These are phyloP conservation scores for Etia nguti DNA, from an alignment of 2,113 vertebrate species.

Conservation along the genomic window DNA sequence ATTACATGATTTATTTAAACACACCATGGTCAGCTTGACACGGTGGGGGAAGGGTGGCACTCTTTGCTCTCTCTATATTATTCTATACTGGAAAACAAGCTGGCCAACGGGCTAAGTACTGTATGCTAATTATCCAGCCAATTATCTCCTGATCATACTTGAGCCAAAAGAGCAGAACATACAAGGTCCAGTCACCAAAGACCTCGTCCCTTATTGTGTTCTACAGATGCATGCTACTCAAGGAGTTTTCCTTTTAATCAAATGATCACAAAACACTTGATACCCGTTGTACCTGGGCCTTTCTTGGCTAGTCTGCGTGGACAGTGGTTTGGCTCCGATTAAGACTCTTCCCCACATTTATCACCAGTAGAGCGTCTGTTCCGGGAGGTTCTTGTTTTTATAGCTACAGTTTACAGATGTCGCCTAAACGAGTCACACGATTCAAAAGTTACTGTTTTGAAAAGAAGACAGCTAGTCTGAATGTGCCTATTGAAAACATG, in stretches of 20 bases:
- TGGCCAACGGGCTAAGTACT: neutral
- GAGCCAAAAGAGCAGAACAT: neutral
- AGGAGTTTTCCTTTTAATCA: neutral
- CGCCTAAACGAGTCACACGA: fast-evolving
- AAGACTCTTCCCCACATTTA: fast-evolving
- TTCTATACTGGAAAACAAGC: neutral
- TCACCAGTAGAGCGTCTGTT: neutral
- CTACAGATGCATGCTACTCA: too few species aligned
- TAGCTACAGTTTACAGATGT: neutral
- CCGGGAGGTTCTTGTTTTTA: neutral
- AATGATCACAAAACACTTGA: neutral
- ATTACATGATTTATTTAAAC: neutral
- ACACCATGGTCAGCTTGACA: neutral
- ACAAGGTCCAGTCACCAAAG: neutral
- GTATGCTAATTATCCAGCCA: neutral
- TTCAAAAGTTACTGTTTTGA: neutral
- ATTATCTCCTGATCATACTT: neutral
- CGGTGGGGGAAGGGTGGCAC: neutral
- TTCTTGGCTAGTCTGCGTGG: neutral
- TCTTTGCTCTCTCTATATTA: neutral
- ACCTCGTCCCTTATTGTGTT: neutral
- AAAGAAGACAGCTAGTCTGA: neutral
- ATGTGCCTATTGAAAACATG: neutral
- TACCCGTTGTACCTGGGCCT: neutral
- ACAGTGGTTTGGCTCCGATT: neutral